Percentiles rank a stretch among this genome's conserved stretches.
phyloP scores from a whole-genome alignment of 2,113 vertebrate species.

The Ciconia boyciana region DNA sequence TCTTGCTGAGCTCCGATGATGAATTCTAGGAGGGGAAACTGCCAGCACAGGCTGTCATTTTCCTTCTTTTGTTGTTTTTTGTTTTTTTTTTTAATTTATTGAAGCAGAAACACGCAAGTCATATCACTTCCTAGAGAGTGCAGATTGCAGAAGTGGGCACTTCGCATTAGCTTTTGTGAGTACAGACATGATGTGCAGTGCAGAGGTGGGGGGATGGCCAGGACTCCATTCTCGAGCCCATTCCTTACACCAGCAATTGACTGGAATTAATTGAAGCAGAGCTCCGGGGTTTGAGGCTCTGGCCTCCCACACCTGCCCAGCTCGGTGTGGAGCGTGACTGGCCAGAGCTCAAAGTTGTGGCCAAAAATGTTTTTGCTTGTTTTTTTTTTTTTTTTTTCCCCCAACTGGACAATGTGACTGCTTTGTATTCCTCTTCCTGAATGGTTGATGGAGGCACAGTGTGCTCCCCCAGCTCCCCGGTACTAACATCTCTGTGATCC shows the following conservation, averaged over 20 bases:
- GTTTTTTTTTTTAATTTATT: slow-evolving; percentile 60
- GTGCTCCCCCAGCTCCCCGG: background rate
- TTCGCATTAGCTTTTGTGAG: slow-evolving; percentile 26
- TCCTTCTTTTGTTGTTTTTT: background rate
- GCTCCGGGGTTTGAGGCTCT: background rate
- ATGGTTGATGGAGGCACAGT: background rate
- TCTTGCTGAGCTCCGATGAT: slow-evolving; percentile 92
- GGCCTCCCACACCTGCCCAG: background rate
- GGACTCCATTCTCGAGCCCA: background rate
- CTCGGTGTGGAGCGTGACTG: background rate
- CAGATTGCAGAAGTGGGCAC: slow-evolving; percentile 24
- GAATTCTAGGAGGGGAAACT: slow-evolving; percentile 80
- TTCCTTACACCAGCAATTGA: background rate
- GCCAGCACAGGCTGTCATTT: background rate
- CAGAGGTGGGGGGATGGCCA: background rate
- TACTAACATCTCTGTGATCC: background rate
- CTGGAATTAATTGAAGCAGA: background rate
- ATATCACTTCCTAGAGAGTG: slow-evolving; percentile 58
- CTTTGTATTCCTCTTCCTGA: background rate
- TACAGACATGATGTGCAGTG: background rate
- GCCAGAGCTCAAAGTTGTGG: background rate
- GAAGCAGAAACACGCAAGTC: slow-evolving; percentile 61
- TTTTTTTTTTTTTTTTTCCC: background rate
- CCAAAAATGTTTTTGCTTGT: background rate
- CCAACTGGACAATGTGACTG: background rate